Evolutionary conservation across 2,113 vertebrate species (phyloP).

Genomic region (Micronycteris hirsuta): DNA sequence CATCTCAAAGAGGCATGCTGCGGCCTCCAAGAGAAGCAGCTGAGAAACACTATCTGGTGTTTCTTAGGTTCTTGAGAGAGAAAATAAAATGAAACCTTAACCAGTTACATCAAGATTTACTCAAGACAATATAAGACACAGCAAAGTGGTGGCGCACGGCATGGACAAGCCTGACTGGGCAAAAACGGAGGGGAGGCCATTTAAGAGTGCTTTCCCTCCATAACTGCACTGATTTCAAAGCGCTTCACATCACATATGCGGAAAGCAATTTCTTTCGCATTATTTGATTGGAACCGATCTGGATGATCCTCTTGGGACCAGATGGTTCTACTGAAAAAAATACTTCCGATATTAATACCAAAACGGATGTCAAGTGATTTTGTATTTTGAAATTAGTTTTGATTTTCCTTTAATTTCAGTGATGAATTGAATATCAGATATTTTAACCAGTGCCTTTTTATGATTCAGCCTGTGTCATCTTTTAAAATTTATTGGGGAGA

Average conservation of each 20-base stretch:
- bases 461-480: background rate
- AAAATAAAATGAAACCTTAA: slow-evolving; percentile 44
- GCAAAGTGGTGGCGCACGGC: background rate
- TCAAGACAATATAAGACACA: slow-evolving; percentile 13
- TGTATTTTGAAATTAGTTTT: slow-evolving; percentile 8
- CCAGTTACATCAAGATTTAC: slow-evolving; percentile 24
- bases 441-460: background rate
- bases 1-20: background rate
- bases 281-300: slow-evolving; percentile 24
- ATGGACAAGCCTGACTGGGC: background rate
- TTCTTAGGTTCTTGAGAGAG: slow-evolving; percentile 27
- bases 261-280: background rate
- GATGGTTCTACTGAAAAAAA: slow-evolving; percentile 4
- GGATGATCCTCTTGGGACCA: background rate
- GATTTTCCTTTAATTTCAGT: background rate
- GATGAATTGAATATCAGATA: background rate
- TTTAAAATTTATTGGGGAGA: background rate
- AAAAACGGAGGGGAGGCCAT: slow-evolving; percentile 14
- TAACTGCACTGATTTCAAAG: background rate
- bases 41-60: slow-evolving; percentile 8
- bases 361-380: background rate
- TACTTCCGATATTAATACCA: background rate
- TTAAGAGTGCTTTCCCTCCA: slow-evolving; percentile 30
- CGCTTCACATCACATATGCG: background rate
- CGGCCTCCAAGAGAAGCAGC: background rate